These are phyloP conservation scores for Entelurus aequoreus DNA, from an alignment of 2,113 vertebrate genomes.

Conservation along the genomic window DNA sequence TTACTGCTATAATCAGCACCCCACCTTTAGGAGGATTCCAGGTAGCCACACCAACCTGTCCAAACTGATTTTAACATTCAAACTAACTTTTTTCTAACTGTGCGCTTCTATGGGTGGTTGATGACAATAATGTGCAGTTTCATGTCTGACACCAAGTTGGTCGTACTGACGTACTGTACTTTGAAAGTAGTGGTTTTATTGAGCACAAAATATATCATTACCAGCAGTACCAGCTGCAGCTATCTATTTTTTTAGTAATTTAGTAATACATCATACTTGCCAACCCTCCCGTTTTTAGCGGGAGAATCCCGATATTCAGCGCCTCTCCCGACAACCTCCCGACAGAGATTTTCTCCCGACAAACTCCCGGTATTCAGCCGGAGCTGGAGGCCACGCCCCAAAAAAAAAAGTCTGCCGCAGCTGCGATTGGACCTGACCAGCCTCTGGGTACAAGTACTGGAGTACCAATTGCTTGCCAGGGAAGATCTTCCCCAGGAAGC, in stretches of 20 bases:
- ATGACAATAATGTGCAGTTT: conserved; percentile 2
- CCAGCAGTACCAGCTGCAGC: not conserved
- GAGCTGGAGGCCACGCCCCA: too few relatives aligned
- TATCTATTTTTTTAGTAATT: not conserved
- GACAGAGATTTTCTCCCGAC: too few relatives aligned
- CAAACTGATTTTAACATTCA: conserved; percentile 25
- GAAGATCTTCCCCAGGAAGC: too few relatives aligned
- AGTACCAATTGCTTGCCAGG: too few relatives aligned
- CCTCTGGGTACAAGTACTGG: too few relatives aligned
- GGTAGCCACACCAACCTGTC: conserved; percentile 68
- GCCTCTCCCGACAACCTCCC: too few relatives aligned
- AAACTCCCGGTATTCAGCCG: too few relatives aligned
- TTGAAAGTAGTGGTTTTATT: not conserved
- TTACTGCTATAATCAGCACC: conserved; percentile 78
- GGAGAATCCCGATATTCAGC: too few relatives aligned
- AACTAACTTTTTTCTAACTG: not conserved
- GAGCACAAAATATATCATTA: not conserved
- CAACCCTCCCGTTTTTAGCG: too few relatives aligned
- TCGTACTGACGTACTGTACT: not conserved
- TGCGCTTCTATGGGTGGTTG: not conserved
- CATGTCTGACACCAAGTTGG: not conserved
- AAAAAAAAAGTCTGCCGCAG: too few relatives aligned
- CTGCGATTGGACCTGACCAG: too few relatives aligned
- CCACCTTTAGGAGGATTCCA: conserved; percentile 82
- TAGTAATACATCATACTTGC: too few relatives aligned